These are phyloP conservation scores for Lophura swinhoii DNA, from an alignment of 2,797 vertebrate species.

Conservation along the genomic window DNA sequence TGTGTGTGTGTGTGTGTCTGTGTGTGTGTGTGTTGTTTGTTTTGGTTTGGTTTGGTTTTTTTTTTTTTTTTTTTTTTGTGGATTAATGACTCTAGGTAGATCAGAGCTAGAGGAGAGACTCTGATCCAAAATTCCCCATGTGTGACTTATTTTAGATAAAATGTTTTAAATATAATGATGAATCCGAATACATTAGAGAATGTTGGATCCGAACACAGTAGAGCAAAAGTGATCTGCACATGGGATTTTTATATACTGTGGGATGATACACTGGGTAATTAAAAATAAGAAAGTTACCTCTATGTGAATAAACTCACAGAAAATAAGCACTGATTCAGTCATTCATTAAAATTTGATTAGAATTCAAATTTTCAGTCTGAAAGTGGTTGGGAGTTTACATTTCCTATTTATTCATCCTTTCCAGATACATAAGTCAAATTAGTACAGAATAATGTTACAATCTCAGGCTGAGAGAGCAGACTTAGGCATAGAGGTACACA, in stretches of 20 bases:
- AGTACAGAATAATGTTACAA: not conserved
- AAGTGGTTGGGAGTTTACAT: not conserved
- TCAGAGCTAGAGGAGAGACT: not conserved
- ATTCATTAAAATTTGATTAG: not conserved
- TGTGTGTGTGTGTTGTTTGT: too few relatives aligned
- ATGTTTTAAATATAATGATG: not conserved
- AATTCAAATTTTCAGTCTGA: not conserved
- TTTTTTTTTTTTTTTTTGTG: not conserved
- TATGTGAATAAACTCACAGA: not conserved
- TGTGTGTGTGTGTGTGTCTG: too few relatives aligned
- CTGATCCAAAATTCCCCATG: not conserved
- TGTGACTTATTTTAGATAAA: not conserved
- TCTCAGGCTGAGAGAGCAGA: not conserved
- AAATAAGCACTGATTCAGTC: not conserved
- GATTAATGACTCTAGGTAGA: not conserved
- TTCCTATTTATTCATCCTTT: not conserved
- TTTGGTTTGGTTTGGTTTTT: too few relatives aligned
- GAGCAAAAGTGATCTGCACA: not conserved
- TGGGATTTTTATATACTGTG: not conserved
- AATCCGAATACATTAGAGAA: not conserved
- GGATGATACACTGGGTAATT: not conserved
- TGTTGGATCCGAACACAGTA: not conserved
- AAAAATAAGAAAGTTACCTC: not conserved
- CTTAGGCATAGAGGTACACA: not conserved
- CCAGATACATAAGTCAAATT: not conserved